Evolutionary conservation across 1,140 invertebrate genomes (phyloP).

Genomic region (Lamellibrachia luymesi): DNA sequence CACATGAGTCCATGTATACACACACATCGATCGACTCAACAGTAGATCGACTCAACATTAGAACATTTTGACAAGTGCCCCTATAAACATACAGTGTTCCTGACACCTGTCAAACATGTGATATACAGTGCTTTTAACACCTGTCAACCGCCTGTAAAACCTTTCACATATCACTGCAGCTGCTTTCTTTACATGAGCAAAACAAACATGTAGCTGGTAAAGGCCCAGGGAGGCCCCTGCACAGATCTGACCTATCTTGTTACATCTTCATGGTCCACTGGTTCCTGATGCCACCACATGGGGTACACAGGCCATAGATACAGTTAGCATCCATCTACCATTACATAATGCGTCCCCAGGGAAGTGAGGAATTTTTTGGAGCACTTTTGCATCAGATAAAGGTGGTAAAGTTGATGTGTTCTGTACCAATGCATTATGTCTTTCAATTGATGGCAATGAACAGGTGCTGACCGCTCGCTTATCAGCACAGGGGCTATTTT

Average conservation of each 20-base stretch:
- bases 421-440: too few relatives aligned
- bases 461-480: too few relatives aligned
- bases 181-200: neutral
- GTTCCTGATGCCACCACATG: neutral
- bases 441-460: too few relatives aligned
- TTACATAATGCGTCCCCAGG: too few relatives aligned
- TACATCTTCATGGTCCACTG: neutral
- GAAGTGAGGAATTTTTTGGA: too few relatives aligned
- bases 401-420: too few relatives aligned
- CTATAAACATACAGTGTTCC: neutral
- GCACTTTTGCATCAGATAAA: too few relatives aligned
- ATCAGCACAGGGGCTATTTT: too few relatives aligned
- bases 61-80: neutral
- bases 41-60: neutral
- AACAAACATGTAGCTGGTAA: neutral
- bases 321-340: too few relatives aligned
- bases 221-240: neutral
- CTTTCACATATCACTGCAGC: neutral
- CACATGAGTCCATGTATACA: neutral
- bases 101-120: neutral
- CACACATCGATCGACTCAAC: too few relatives aligned
- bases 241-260: neutral
- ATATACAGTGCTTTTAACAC: neutral
- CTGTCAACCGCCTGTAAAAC: neutral
- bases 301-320: neutral